Evolutionary conservation across 2,113 vertebrate species (phyloP).

Genomic region (Illadopsis cleaveri): DNA sequence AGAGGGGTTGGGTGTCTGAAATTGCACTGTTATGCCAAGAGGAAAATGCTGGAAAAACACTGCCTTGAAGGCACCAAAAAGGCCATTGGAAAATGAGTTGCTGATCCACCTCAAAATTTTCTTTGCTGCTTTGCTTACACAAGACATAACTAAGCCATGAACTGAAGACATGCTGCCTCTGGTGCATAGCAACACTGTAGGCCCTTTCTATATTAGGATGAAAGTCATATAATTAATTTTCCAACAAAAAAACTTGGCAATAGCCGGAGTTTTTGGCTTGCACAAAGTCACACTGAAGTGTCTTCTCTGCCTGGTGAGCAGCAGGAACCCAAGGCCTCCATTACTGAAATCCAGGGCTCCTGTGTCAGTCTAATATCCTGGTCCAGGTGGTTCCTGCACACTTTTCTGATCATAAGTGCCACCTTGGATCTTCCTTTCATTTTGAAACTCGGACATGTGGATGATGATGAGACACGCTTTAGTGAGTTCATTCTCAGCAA

Average conservation of each 20-base stretch:
- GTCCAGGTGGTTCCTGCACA: background rate
- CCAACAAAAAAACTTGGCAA: background rate
- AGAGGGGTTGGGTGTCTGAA: background rate
- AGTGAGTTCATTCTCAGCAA: background rate
- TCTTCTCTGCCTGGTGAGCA: background rate
- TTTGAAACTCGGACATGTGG: background rate
- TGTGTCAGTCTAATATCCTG: background rate
- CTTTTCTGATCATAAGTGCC: background rate
- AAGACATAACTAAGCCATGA: background rate
- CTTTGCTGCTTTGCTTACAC: background rate
- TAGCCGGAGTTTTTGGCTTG: background rate
- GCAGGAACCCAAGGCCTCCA: background rate
- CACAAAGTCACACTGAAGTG: background rate
- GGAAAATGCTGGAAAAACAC: background rate
- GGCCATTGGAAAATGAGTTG: background rate
- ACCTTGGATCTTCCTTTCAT: background rate
- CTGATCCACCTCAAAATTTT: background rate
- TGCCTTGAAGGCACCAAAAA: background rate
- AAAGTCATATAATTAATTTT: background rate
- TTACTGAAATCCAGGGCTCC: background rate
- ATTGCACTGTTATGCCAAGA: background rate
- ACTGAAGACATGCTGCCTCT: background rate
- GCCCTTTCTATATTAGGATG: background rate
- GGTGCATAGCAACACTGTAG: background rate
- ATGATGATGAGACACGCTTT: rapidly evolving